phyloP scores from a whole-genome alignment of 1,140 invertebrate species.

The Drosophila leontia region DNA sequence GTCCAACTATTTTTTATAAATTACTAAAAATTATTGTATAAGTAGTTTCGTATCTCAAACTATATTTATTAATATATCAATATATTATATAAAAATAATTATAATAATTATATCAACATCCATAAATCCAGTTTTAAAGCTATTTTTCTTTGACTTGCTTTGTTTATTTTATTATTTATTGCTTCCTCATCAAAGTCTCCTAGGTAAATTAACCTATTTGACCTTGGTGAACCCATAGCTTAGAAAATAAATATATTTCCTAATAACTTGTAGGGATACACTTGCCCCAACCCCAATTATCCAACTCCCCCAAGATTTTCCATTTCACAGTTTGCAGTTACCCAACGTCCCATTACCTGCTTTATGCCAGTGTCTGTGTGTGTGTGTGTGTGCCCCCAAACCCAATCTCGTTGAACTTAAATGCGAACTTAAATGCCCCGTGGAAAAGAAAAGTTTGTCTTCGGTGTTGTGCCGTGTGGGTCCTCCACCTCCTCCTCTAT shows the following conservation, averaged over 20 bases:
- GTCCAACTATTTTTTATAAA: not conserved
- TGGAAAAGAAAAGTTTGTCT: slow-evolving; percentile 56
- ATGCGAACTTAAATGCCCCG: slow-evolving; percentile 59
- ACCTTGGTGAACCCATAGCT: slow-evolving; percentile 5
- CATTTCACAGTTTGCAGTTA: slow-evolving; percentile 76
- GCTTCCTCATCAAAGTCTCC: not conserved
- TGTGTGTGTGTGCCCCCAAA: not conserved
- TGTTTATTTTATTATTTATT: not conserved
- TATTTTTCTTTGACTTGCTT: not conserved
- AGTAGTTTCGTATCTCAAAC: not conserved
- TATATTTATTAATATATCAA: not conserved
- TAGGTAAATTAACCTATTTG: slow-evolving; percentile 6
- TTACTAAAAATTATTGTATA: not conserved
- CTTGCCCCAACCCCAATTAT: not conserved
- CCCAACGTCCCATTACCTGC: slow-evolving; percentile 37
- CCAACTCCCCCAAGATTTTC: slow-evolving; percentile 12
- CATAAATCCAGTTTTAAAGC: not conserved
- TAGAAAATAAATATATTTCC: slow-evolving; percentile 1
- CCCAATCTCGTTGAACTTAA: slow-evolving; percentile 37
- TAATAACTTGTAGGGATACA: not conserved
- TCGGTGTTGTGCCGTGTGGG: not conserved
- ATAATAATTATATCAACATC: not conserved
- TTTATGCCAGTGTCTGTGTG: slow-evolving; percentile 17
- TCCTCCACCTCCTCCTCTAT: too few species aligned
- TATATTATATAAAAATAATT: too few species aligned